Evolutionary conservation across 2,113 vertebrate species (phyloP).

Genomic region (cat (Felis catus)): DNA sequence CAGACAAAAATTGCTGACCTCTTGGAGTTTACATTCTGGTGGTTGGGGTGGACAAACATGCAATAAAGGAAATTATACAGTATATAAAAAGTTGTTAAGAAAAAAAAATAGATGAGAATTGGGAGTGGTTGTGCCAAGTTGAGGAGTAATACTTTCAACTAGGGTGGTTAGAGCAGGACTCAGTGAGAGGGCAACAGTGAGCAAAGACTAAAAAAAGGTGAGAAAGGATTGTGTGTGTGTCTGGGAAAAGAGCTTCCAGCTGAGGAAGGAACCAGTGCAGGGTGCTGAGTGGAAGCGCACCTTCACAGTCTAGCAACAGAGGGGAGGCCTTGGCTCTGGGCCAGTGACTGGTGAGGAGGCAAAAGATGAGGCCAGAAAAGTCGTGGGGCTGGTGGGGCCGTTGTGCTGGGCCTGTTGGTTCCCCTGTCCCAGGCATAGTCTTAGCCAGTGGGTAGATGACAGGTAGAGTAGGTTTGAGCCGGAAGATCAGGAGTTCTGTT

Average conservation of each 20-base stretch:
- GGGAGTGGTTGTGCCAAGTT: neutral
- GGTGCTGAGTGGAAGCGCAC: neutral
- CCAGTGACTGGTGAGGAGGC: neutral
- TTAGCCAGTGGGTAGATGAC: neutral
- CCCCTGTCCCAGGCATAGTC: neutral
- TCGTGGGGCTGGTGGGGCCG: rapidly evolving
- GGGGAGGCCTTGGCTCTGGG: no score
- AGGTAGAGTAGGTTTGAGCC: neutral
- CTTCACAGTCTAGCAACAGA: neutral
- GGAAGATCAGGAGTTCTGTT: neutral
- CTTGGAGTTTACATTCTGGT: neutral
- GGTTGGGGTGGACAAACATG: neutral
- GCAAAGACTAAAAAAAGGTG: neutral
- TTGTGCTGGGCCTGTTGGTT: neutral
- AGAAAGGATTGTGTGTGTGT: neutral
- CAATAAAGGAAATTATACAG: neutral
- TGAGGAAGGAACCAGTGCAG: neutral
- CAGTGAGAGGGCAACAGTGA: neutral
- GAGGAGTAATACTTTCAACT: neutral
- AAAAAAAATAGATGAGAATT: neutral
- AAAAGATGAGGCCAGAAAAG: neutral
- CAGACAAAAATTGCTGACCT: neutral
- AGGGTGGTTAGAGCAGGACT: neutral
- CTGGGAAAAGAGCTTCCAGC: neutral
- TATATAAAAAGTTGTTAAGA: neutral